These are phyloP conservation scores for Drosophila infuscata DNA, from an alignment of 2,888 invertebrate genomes.

Conservation along the genomic window DNA sequence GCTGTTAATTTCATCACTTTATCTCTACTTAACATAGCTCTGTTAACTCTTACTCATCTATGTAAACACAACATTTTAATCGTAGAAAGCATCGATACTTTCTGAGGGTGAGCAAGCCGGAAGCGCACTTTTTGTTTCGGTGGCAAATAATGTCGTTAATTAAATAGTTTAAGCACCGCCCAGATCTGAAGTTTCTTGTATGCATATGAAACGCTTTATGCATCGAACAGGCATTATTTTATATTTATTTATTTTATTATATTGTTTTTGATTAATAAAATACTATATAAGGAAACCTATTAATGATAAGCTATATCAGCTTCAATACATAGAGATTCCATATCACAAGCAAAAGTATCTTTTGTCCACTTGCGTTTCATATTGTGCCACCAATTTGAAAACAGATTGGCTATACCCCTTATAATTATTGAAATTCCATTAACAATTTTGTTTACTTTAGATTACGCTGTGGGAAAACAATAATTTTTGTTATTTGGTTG, in stretches of 20 bases:
- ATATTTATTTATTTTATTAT: background rate
- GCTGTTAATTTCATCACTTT: no score
- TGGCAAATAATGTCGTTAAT: no score
- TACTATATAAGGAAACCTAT: background rate
- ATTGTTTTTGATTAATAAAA: background rate
- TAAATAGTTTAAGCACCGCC: no score
- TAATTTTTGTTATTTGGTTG: conserved; percentile 30
- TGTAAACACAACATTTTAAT: no score
- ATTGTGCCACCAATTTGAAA: background rate
- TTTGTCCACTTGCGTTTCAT: background rate
- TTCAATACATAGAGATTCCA: background rate
- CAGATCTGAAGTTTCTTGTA: no score
- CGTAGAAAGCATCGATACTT: no score
- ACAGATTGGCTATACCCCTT: background rate
- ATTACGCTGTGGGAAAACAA: conserved; percentile 46
- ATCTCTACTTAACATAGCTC: no score
- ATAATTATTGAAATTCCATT: conserved; percentile 22
- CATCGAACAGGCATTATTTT: background rate
- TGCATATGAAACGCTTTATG: no score
- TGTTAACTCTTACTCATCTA: no score
- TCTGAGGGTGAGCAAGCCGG: no score
- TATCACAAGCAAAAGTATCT: background rate
- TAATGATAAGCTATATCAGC: background rate
- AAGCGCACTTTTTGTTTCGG: no score
- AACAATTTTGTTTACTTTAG: conserved; percentile 43